phyloP scores from a whole-genome alignment of 2,888 invertebrate species.

The Dendrolimus houi region DNA sequence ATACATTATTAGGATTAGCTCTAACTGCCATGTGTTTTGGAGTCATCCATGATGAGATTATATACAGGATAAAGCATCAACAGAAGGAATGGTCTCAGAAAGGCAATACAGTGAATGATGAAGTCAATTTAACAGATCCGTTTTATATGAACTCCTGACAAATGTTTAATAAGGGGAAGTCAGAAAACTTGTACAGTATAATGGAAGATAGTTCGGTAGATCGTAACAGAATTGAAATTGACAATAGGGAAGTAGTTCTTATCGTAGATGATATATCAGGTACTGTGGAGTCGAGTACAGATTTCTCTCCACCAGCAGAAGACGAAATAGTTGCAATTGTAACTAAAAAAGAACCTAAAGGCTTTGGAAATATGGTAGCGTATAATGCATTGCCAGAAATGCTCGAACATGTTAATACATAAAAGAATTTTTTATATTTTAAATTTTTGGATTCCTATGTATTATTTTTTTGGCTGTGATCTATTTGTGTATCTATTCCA shows the following conservation, averaged over 20 bases:
- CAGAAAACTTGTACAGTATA: conserved; percentile 75
- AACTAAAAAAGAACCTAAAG: conserved; percentile 68
- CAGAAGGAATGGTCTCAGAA: conserved; percentile 79
- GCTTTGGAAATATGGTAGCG: conserved; percentile 70
- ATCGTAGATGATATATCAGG: conserved; percentile 68
- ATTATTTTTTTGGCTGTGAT: conserved; percentile 42
- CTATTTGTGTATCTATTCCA: conserved; percentile 9
- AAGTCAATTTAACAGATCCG: conserved; percentile 78
- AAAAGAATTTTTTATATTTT: conserved; percentile 18
- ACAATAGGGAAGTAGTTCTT: conserved; percentile 68
- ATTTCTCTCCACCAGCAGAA: conserved; percentile 59
- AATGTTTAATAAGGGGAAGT: conserved; percentile 77
- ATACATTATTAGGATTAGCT: conserved; percentile 91
- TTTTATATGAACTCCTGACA: conserved; percentile 85
- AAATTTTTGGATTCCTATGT: conserved; percentile 17
- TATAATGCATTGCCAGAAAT: conserved; percentile 71
- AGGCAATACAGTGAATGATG: conserved; percentile 80
- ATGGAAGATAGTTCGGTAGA: conserved; percentile 69
- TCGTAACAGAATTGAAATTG: conserved; percentile 63
- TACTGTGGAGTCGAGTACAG: conserved; percentile 41
- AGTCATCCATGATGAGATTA: conserved; percentile 91
- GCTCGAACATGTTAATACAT: conserved; percentile 62
- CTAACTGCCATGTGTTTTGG: conserved; percentile 94
- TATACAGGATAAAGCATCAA: conserved; percentile 86
- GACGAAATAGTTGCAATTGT: conserved; percentile 71